A percentile compares a stretch with the other conserved stretches of the same genome.
These are phyloP conservation scores for Montifringilla adamsi DNA, from an alignment of 2,113 vertebrate species.

Conservation along the genomic window DNA sequence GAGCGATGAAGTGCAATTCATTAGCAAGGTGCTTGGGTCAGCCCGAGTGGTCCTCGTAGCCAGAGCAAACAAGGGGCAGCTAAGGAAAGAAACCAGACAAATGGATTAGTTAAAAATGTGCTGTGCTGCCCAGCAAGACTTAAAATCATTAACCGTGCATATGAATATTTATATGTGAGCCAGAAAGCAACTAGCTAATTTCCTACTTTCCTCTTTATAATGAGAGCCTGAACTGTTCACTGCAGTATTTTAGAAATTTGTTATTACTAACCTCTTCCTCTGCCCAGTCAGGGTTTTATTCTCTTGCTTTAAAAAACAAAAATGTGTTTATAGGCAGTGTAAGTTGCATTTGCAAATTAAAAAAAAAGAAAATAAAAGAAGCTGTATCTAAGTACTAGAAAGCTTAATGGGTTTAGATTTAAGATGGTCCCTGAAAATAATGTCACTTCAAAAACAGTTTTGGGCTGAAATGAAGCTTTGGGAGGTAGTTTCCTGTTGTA, in stretches of 20 bases:
- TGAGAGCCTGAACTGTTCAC: background rate
- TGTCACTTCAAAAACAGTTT: background rate
- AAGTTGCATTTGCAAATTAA: background rate
- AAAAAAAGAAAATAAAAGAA: background rate
- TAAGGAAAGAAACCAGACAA: background rate
- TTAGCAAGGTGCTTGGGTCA: background rate
- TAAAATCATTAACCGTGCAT: accelerated
- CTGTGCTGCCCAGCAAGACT: background rate
- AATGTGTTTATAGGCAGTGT: background rate
- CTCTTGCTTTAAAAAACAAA: background rate
- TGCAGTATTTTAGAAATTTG: background rate
- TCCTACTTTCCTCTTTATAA: background rate
- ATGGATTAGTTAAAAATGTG: background rate
- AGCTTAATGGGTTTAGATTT: background rate
- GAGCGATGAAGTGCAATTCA: background rate
- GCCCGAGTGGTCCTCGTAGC: background rate
- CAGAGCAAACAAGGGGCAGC: background rate
- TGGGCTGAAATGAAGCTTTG: background rate
- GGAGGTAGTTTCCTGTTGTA: background rate
- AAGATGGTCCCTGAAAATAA: background rate
- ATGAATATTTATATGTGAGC: background rate
- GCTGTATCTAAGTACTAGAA: background rate
- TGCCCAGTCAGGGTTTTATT: background rate
- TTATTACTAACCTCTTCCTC: background rate
- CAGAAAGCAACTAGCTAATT: background rate